Base-by-base conservation (phyloP, 2,797 vertebrate species). In the Trichosurus vulpecula region DNA sequence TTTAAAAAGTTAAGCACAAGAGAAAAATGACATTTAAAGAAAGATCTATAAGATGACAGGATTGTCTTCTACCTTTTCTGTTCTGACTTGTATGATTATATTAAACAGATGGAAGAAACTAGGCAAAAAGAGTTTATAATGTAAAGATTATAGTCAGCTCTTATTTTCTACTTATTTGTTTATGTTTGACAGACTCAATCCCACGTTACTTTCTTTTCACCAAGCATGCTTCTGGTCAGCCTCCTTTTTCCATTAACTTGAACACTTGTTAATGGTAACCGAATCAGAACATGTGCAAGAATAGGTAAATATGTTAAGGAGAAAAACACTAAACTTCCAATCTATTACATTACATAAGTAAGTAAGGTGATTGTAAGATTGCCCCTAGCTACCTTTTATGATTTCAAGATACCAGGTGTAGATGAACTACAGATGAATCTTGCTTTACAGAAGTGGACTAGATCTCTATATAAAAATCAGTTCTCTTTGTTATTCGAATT, bases 11-110 rank as follows among this genome's bases (percentile, higher is more conserved):
- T n/a, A 96, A 30, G 74, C 55, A 55, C 94, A 95, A 93, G n/a
- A 51, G 66, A 96, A 90, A 95, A 96, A 96, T 93, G 41, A 55
- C 91, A 92, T 95, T 97, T 97, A 95, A 93, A 93, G n/a, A 92
- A 47, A 95, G 52, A 95, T 96, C 95, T 87, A 27, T 87, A 51
- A 47, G 27, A 47, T 87, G 74, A 87, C 41, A 27, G 47, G 74
- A 47, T 87, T 87, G 9, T 87, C 2, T 51, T 87, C 14, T 22
- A 3, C 81, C 19, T 41, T 66, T 81, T 87, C 3, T 8, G 12
- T 47, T 87, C 41, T 47, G 25, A 27, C 74, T 87, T 51, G 41
- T 47, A 25, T 87, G 74, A 87, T 87, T 47, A 51, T 87, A 87
- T 87, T 97, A 53, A 95, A 31, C 56, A 96, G 91, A 95, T 52